Percentiles rank a stretch among this genome's conserved stretches.
These are phyloP conservation scores for Neofelis nebulosa DNA, from an alignment of 2,113 vertebrate genomes.

Conservation along the genomic window DNA sequence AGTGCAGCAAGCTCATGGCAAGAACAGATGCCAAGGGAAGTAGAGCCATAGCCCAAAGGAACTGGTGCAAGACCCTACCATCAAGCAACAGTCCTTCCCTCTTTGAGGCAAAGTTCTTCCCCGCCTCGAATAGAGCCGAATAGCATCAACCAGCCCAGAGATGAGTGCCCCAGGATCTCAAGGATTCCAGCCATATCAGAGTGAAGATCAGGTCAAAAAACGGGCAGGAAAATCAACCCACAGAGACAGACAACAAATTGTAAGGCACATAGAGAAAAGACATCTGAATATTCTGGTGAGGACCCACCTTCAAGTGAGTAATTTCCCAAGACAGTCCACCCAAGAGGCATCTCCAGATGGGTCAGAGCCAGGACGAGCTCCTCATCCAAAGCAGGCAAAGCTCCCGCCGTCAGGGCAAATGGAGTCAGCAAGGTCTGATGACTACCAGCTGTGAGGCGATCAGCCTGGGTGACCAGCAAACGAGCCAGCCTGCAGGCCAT, in stretches of 20 bases:
- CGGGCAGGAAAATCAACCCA: background rate
- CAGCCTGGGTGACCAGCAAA: conserved; percentile 83
- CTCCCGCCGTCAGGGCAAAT: conserved; percentile 81
- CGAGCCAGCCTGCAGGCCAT: conserved; percentile 86
- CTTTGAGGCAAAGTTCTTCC: background rate
- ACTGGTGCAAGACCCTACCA: background rate
- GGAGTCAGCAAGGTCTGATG: conserved; percentile 86
- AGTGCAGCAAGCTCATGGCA: background rate
- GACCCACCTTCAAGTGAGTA: conserved; percentile 81
- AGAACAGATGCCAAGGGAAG: background rate
- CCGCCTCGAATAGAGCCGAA: background rate
- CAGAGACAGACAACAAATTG: background rate
- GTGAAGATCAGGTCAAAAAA: background rate
- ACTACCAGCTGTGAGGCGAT: conserved; percentile 81
- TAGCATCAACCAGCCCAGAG: background rate
- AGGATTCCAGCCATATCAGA: background rate
- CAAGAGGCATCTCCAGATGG: conserved; percentile 85
- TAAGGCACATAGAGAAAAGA: background rate
- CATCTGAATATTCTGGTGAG: conserved; percentile 21
- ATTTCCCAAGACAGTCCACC: conserved; percentile 86
- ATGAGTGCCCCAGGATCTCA: background rate
- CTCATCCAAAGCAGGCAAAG: conserved; percentile 84
- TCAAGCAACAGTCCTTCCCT: background rate
- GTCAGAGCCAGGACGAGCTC: conserved; percentile 86
- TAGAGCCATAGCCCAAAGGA: background rate